phyloP scores from a whole-genome alignment of 2,797 vertebrate genomes.

The Intellagama lesueurii region DNA sequence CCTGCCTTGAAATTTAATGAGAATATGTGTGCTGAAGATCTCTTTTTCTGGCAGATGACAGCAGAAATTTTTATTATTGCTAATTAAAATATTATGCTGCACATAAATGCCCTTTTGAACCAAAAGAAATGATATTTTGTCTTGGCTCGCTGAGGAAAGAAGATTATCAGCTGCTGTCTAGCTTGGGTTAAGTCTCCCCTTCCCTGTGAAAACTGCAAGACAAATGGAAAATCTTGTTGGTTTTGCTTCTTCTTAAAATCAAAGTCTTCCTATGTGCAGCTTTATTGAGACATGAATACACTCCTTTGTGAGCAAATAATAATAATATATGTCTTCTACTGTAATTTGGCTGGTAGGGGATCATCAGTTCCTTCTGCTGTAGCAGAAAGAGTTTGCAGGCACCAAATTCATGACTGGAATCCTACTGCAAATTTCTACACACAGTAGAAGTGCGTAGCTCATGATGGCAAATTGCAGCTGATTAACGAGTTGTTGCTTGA shows the following conservation, averaged over 20 bases:
- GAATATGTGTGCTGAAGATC: not conserved
- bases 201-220: not conserved
- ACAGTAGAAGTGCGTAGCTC: too few relatives aligned
- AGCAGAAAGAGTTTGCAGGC: not conserved
- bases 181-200: not conserved
- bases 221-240: not conserved
- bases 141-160: not conserved
- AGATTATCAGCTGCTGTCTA: not conserved
- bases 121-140: not conserved
- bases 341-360: not conserved
- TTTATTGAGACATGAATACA: not conserved
- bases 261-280: not conserved
- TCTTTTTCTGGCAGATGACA: not conserved
- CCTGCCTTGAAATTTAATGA: not conserved
- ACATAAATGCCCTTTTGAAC: not conserved
- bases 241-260: not conserved
- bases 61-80: not conserved
- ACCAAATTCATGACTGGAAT: too few relatives aligned
- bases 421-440: too few relatives aligned
- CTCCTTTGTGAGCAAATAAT: not conserved
- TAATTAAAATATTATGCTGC: not conserved
- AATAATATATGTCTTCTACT: not conserved
- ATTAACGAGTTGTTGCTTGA: too few relatives aligned
- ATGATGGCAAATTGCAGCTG: too few relatives aligned
- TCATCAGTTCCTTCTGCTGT: not conserved